phyloP scores from a whole-genome alignment of 2,797 vertebrate species.

The Tenualosa ilisha region DNA sequence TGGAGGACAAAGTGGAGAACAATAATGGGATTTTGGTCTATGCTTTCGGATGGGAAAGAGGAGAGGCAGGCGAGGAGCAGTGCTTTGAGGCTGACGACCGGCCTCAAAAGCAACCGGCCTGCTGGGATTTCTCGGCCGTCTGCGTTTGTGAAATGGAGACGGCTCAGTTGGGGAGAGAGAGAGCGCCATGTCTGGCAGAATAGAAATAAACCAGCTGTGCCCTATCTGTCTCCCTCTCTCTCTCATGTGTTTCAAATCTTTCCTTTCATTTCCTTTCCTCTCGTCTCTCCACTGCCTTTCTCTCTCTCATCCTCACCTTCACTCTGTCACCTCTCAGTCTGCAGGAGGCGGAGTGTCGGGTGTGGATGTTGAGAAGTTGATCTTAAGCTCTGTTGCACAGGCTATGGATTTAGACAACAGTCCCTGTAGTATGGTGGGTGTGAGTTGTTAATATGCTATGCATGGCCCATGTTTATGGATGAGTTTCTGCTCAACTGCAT shows the following conservation, averaged over 20 bases:
- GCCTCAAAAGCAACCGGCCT: conserved; percentile 47
- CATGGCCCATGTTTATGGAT: neutral
- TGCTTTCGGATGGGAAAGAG: conserved; percentile 20
- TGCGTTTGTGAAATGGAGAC: conserved; percentile 69
- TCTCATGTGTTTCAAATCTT: neutral
- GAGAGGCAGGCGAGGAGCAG: conserved; percentile 47
- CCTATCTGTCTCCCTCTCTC: conserved; percentile 4
- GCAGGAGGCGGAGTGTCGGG: neutral
- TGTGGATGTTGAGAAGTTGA: conserved; percentile 12
- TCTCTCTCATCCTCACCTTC: neutral
- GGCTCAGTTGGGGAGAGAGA: conserved; percentile 41
- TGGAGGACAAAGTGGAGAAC: conserved; percentile 8
- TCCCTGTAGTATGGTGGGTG: too few relatives aligned
- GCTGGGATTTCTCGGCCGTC: conserved; percentile 64
- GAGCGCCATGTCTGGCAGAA: conserved; percentile 56
- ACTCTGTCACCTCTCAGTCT: neutral
- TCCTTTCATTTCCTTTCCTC: neutral
- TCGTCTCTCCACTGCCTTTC: neutral
- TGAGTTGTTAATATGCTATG: neutral
- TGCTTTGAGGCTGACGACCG: conserved; percentile 49
- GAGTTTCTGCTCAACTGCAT: neutral
- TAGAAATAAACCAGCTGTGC: conserved; percentile 41
- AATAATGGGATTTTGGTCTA: conserved; percentile 28
- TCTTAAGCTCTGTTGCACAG: neutral
- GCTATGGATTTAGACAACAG: neutral